Percentiles rank a stretch among this genome's conserved stretches.
phyloP scores from a whole-genome alignment of 2,113 vertebrate species.

The Cyprinodon tularosa region DNA sequence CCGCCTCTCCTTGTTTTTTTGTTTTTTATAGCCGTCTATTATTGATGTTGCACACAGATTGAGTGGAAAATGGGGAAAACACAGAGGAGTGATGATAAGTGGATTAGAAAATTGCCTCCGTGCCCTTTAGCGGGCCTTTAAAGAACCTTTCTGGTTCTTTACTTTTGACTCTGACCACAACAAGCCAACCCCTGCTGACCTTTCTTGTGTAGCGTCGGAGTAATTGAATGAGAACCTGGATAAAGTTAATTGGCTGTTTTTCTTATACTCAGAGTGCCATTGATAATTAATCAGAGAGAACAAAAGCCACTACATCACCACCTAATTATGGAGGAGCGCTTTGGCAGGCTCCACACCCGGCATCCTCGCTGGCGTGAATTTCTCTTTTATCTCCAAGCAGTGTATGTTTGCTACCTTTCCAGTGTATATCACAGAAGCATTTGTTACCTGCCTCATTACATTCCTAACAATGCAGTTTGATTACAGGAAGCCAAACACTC shows the following conservation, averaged over 20 bases:
- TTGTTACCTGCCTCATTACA: conserved; percentile 52
- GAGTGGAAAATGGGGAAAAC: conserved; percentile 53
- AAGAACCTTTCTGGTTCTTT: conserved; percentile 28
- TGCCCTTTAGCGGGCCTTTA: conserved; percentile 46
- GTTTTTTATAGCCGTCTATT: conserved; percentile 39
- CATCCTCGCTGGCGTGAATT: conserved; percentile 17
- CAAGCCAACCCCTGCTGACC: conserved; percentile 50
- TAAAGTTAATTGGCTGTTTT: conserved; percentile 67
- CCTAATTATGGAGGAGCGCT: conserved; percentile 73
- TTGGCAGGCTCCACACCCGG: conserved; percentile 63
- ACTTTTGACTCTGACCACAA: conserved; percentile 44
- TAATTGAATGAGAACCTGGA: conserved; percentile 61
- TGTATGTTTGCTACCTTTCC: conserved; percentile 6
- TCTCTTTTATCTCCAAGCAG: conserved; percentile 31
- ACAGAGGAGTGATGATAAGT: conserved; percentile 46
- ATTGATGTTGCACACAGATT: conserved; percentile 54
- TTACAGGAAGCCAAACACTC: conserved; percentile 39
- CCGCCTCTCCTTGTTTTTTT: conserved; percentile 45
- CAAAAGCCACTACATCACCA: conserved; percentile 69
- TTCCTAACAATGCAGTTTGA: conserved; percentile 39
- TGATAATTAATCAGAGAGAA: conserved; percentile 74
- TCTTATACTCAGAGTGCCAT: conserved; percentile 50
- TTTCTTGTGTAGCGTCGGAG: conserved; percentile 52
- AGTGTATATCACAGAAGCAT: conserved; percentile 15
- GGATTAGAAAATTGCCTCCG: conserved; percentile 61